Percentiles rank a stretch among this genome's conserved stretches.
phyloP scores from a whole-genome alignment of 2,113 vertebrate genomes.

The Gallinago media region DNA sequence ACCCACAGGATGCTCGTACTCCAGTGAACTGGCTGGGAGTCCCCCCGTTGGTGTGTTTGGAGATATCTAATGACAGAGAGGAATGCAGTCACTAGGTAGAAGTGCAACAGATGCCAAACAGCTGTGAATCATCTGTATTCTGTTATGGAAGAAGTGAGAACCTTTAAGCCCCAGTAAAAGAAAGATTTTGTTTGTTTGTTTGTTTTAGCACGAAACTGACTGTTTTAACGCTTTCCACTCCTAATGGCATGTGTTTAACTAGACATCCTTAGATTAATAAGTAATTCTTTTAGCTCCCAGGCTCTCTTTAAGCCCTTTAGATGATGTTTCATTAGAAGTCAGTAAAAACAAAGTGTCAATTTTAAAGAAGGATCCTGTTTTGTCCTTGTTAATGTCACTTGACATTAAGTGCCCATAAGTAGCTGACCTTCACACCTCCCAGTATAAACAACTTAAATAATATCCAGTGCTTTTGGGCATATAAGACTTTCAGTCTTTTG shows the following conservation, averaged over 20 bases:
- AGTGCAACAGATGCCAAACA: conserved; percentile 51
- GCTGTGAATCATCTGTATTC: conserved; percentile 45
- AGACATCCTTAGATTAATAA: not conserved
- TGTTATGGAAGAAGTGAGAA: not conserved
- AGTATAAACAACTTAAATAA: fast-evolving
- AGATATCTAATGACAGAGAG: not conserved
- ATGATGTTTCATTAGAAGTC: not conserved
- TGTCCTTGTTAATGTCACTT: not conserved
- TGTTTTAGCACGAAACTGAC: not conserved
- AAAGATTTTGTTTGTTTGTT: not conserved
- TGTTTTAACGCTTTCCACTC: conserved; percentile 3
- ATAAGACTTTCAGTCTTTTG: not conserved
- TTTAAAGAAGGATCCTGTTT: not conserved
- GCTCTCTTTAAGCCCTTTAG: not conserved
- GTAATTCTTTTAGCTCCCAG: not conserved
- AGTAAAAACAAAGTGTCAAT: not conserved
- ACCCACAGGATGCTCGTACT: fast-evolving
- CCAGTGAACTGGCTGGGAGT: not conserved
- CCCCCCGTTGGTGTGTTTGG: not conserved
- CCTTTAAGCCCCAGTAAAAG: not conserved
- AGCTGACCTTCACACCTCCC: not conserved
- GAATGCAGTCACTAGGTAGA: not conserved
- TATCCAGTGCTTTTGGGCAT: fast-evolving
- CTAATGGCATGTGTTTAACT: not conserved
- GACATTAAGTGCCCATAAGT: not conserved